These are phyloP conservation scores for Silurus meridionalis DNA, from an alignment of 2,113 vertebrate species.

Conservation along the genomic window DNA sequence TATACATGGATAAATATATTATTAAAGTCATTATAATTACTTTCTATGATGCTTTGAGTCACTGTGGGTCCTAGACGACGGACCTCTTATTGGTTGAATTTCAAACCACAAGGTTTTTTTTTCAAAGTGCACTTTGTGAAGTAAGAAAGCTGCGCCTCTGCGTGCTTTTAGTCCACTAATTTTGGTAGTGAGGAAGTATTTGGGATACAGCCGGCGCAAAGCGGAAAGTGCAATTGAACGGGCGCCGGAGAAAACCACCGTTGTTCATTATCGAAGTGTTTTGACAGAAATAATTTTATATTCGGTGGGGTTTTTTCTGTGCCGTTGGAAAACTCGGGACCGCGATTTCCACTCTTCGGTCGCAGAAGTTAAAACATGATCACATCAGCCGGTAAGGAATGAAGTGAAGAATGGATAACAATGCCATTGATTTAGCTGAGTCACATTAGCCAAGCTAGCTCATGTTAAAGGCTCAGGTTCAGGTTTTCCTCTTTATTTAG, in stretches of 20 bases:
- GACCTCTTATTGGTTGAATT: conserved; percentile 36
- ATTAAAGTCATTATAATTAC: conserved; percentile 42
- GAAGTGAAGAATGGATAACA: neutral
- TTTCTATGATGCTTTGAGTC: neutral
- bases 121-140: neutral
- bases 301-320: neutral
- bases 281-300: neutral
- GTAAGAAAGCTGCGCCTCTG: neutral
- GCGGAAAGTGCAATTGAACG: conserved; percentile 56
- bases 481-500: neutral
- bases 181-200: neutral
- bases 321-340: neutral
- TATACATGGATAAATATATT: conserved; percentile 3
- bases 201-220: neutral
- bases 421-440: conserved; percentile 77
- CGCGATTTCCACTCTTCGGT: neutral
- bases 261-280: neutral
- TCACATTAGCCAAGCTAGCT: conserved; percentile 67
- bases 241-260: neutral
- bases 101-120: neutral
- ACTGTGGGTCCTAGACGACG: conserved; percentile 47
- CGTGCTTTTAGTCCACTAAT: neutral
- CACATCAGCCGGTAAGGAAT: conserved; percentile 75
- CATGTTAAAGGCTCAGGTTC: neutral
- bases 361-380: conserved; percentile 66